Percentiles rank a stretch among this genome's conserved stretches.
These are phyloP conservation scores for Callimorpha dominula DNA, from an alignment of 2,888 invertebrate genomes.

Conservation along the genomic window DNA sequence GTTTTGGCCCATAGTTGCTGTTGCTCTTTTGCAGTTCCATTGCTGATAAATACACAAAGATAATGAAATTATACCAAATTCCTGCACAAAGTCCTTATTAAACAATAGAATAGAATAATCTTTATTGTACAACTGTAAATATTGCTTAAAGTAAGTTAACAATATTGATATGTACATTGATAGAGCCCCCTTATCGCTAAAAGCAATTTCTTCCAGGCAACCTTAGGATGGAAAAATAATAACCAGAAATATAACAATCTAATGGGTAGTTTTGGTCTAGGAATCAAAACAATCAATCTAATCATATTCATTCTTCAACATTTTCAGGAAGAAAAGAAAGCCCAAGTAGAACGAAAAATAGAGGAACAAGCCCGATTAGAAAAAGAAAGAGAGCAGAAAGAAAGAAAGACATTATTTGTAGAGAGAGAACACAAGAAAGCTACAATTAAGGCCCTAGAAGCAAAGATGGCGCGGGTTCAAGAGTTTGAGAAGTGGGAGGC, in stretches of 20 bases:
- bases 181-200: too few relatives aligned
- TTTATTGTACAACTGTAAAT: too few relatives aligned
- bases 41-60: not conserved
- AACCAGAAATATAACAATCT: too few relatives aligned
- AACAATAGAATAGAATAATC: too few relatives aligned
- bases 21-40: too few relatives aligned
- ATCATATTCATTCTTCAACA: not conserved
- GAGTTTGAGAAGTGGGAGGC: conserved; percentile 96
- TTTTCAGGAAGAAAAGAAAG: conserved; percentile 82
- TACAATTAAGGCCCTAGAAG: conserved; percentile 95
- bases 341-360: conserved; percentile 96
- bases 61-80: not conserved
- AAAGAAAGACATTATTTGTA: conserved; percentile 94
- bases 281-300: too few relatives aligned
- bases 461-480: conserved; percentile 95
- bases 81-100: too few relatives aligned
- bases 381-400: conserved; percentile 92
- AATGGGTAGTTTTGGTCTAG: too few relatives aligned
- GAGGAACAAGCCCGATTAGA: conserved; percentile 96
- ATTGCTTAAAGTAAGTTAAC: too few relatives aligned
- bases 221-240: too few relatives aligned
- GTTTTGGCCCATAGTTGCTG: not conserved
- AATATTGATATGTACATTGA: too few relatives aligned
- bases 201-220: too few relatives aligned
- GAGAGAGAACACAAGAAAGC: conserved; percentile 95